Base-by-base conservation (phyloP, 1,140 invertebrate genomes). In the Drosophila repletoides region DNA sequence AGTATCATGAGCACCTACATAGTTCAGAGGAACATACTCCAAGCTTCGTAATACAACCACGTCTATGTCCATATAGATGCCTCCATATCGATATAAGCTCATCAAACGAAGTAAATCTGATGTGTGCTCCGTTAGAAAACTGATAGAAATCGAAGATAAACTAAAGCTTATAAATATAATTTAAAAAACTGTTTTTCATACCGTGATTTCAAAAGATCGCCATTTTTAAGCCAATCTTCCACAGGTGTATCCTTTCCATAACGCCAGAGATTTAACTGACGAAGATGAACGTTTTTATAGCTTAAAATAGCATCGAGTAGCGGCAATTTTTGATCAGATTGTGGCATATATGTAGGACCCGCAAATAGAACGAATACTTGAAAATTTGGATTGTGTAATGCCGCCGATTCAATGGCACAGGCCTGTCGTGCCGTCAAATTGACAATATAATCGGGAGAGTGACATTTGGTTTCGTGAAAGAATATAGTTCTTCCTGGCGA, bases 41-140 rank as follows among this genome's bases (percentile, higher is more conserved):
- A 95, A 81, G 6, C 91, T 92, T 58, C 92, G 93, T 2, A 92
- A 92, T 1, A 95, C 91, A 5, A 96, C 92, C 1, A 96, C 92
- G 73, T 96, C 95, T 38, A 95, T 84, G 70, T 97, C 95, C 26
- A 96, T 77, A 84, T 96, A 96, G 36, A 95, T 93, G 1, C 95
- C 95, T 19, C 95, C 94, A 56, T 92, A 95, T 81, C 95, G 95
- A 92, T 93, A 95, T 1, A 96, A 83, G 0, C 94, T 94, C 6
- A 95, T 72, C 65, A 94, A 95, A 56, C 95, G 91, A 14, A 95
- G 80, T 12, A 53, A 14, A 26, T 53, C 51, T 1, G 51, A 53
- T 0, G 36, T 41, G 3, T 53, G 51, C 2, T 53, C 51, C 0
- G 24, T 53, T 5, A 26, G 24, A 28, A 21, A 53, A 12, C 51